Evolutionary conservation across 2,113 vertebrate genomes (phyloP).

Genomic region (Dendropsophus ebraccatus): DNA sequence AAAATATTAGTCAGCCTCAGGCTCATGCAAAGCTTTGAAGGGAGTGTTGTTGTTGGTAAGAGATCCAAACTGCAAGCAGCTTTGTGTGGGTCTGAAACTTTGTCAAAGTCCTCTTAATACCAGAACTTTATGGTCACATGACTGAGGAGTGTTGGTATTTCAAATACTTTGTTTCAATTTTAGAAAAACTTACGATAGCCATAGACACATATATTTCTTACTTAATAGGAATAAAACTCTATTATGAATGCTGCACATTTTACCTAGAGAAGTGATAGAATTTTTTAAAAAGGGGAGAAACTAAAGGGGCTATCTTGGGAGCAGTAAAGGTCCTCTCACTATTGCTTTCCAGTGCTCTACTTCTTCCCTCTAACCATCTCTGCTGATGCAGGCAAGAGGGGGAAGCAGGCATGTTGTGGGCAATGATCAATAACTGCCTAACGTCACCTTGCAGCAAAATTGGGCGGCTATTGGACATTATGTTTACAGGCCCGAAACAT

Average conservation of each 20-base stretch:
- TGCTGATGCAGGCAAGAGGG: no score
- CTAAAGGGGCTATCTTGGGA: no score
- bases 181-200: background rate
- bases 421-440: no score
- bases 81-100: constrained; percentile 15
- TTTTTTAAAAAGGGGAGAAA: no score
- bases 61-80: constrained; percentile 41
- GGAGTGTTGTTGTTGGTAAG: constrained; percentile 32
- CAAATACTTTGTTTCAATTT: background rate
- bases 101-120: background rate
- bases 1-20: constrained; percentile 50
- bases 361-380: no score
- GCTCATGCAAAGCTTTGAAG: constrained; percentile 50
- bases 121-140: background rate
- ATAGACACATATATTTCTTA: background rate
- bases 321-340: no score
- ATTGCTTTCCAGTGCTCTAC: no score
- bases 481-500: no score
- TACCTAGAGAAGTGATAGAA: background rate
- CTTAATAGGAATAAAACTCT: background rate
- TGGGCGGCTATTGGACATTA: no score
- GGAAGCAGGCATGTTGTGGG: no score
- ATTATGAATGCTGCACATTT: background rate
- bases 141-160: background rate
- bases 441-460: no score